Evolutionary conservation across 2,888 invertebrate genomes (phyloP), one percentile per base, ranked within the genome.

Genomic region (Drosophila algonquin): DNA sequence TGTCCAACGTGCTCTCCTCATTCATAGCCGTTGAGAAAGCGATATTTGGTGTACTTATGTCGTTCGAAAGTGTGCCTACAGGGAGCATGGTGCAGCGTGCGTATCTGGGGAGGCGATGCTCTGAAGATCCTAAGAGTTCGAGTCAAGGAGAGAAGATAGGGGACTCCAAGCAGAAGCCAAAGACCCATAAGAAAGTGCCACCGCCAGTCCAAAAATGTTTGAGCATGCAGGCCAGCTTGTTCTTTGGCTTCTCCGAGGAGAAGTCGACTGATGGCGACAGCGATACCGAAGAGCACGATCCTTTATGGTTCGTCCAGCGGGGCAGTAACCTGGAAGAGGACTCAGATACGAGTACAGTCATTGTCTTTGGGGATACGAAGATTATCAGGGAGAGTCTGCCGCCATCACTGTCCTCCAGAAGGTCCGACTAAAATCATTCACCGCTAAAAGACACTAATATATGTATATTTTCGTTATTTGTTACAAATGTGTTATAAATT

Each of bases 1-100:
- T 97, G 93, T 98, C 96, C 72, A 98, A 99, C 94, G 98, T 98
- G 27, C 93, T 99, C 63, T 94, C 95, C 0, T 98, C 99, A 92
- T 98, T 97, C 91, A 98, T 98, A 6, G 96, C 98, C 0, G 95
- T 98, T 48, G 98, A 99, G 90, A 98, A 99, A 92, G 95, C 98
- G 32, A 92, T 97, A 46, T 99, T 99, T 93, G 98, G 98, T n/a
- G 97, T 97, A 0, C 92, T 98, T 21, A 93, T 98, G 77, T 94
- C 96, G 0, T 94, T 97, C 70, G 94, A 94, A 74, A 92, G 21
- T 3, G 10, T 14, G 3, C n/a, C 9, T 5, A 0, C 46, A 3
- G 0, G 18, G 8, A 4, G 1, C 1, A 16, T 30, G 10, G 24
- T 51, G 48, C 21, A 44, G 3, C 57, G 50, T 9, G 57, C 54